Evolutionary conservation across 2,888 invertebrate species (phyloP).

Genomic region (Drosophila phalerata): DNA sequence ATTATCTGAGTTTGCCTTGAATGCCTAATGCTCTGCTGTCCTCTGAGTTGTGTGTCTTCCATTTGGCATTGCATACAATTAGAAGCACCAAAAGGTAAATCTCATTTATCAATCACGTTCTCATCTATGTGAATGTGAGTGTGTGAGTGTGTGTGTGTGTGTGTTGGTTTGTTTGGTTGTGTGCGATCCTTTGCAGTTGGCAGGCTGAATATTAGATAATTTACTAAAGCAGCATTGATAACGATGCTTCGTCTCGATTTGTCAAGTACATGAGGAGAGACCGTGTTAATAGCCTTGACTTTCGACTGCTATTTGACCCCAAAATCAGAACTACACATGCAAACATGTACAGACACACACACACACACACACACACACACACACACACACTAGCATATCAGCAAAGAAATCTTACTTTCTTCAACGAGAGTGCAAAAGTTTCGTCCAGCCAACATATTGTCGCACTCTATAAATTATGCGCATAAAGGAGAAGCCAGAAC

Average conservation of each 20-base stretch:
- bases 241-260: constrained; percentile 26
- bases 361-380: constrained; percentile 11
- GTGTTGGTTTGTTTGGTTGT: constrained; percentile 1
- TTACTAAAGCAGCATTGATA: constrained; percentile 52
- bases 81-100: constrained; percentile 61
- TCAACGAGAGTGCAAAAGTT: constrained; percentile 63
- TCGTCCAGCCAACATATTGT: constrained; percentile 72
- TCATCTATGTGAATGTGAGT: background rate
- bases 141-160: constrained; percentile 1
- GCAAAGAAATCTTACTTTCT: constrained; percentile 62
- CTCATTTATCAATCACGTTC: constrained; percentile 69
- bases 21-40: constrained; percentile 24
- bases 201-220: constrained; percentile 56
- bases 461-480: constrained; percentile 81
- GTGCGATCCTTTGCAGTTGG: constrained; percentile 12
- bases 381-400: constrained; percentile 11
- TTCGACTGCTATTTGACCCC: constrained; percentile 49
- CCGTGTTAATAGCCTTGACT: constrained; percentile 63
- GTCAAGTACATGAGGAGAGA: background rate
- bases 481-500: constrained; percentile 65
- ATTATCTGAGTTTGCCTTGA: constrained; percentile 47
- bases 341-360: background rate
- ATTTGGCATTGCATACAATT: constrained; percentile 63
- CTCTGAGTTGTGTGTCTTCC: background rate
- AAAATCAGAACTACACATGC: constrained; percentile 39